Evolutionary conservation across 2,797 vertebrate genomes (phyloP).

Genomic region (Triplophysa yarkandensis): DNA sequence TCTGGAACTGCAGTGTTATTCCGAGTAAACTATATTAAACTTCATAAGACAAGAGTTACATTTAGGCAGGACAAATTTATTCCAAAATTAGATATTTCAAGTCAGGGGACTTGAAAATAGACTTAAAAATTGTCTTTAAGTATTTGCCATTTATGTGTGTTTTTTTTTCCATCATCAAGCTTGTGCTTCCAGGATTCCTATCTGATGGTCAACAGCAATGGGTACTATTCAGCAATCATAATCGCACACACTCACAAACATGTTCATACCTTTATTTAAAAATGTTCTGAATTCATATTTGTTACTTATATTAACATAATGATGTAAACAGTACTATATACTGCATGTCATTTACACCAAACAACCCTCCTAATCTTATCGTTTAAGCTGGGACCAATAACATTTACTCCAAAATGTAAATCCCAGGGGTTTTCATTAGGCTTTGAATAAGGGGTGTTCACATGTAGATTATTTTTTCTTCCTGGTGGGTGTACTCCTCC

Average conservation of each 20-base stretch:
- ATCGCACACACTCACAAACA: slow-evolving; percentile 23
- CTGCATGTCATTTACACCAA: neutral
- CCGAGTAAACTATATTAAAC: too few species aligned
- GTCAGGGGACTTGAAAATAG: too few species aligned
- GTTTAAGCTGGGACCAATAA: slow-evolving; percentile 9
- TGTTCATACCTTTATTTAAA: neutral
- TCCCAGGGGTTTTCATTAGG: slow-evolving; percentile 37
- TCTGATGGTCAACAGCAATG: slow-evolving; percentile 84
- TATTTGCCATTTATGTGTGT: slow-evolving; percentile 35
- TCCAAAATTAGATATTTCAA: too few species aligned
- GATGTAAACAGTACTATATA: too few species aligned
- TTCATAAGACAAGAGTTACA: too few species aligned
- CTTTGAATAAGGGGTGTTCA: slow-evolving; percentile 10
- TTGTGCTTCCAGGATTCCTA: slow-evolving; percentile 78
- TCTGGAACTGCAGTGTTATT: too few species aligned
- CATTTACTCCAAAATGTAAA: neutral
- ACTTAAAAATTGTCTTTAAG: too few species aligned
- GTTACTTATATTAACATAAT: too few species aligned
- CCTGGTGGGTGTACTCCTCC: slow-evolving; percentile 31
- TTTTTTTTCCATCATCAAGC: slow-evolving; percentile 36
- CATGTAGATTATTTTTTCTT: slow-evolving; percentile 9
- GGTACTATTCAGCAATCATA: slow-evolving; percentile 78
- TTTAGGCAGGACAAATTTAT: too few species aligned
- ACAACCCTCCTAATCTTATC: neutral
- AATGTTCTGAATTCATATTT: neutral